phyloP scores from a whole-genome alignment of 2,888 invertebrate genomes.

The Meiosimyza decipiens region DNA sequence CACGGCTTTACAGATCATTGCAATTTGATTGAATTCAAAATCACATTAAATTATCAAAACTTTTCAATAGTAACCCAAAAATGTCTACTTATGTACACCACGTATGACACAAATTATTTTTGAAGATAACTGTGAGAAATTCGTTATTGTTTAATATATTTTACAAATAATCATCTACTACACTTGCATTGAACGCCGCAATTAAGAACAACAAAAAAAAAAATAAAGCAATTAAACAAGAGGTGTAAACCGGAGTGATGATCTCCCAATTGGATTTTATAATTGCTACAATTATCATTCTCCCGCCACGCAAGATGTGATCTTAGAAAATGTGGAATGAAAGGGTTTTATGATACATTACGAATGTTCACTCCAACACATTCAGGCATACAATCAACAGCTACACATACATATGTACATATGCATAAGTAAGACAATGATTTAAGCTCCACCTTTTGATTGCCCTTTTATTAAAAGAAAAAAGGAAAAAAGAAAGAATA shows the following conservation, averaged over 20 bases:
- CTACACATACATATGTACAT: not conserved
- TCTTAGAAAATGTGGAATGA: not conserved
- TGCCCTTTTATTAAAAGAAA: no score
- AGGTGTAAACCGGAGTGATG: slow-evolving; percentile 46
- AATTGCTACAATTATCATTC: slow-evolving; percentile 67
- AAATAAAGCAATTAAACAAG: no score
- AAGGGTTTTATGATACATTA: not conserved
- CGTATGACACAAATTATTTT: not conserved
- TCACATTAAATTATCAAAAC: no score
- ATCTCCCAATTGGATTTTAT: slow-evolving; percentile 67
- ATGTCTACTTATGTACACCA: not conserved
- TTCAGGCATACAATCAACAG: not conserved
- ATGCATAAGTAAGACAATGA: not conserved
- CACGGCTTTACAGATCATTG: no score
- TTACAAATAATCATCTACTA: no score
- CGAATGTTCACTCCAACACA: slow-evolving; percentile 19
- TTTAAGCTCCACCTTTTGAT: no score
- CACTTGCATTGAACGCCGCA: no score
- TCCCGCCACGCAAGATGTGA: slow-evolving; percentile 49
- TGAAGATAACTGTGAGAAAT: not conserved
- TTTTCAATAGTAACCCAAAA: no score
- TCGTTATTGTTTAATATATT: not conserved
- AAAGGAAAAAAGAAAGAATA: no score
- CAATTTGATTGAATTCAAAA: no score
- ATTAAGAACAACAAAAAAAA: not conserved